Conservation (phyloP, 2,888 invertebrate genomes). For the Troilus luridus region DNA sequence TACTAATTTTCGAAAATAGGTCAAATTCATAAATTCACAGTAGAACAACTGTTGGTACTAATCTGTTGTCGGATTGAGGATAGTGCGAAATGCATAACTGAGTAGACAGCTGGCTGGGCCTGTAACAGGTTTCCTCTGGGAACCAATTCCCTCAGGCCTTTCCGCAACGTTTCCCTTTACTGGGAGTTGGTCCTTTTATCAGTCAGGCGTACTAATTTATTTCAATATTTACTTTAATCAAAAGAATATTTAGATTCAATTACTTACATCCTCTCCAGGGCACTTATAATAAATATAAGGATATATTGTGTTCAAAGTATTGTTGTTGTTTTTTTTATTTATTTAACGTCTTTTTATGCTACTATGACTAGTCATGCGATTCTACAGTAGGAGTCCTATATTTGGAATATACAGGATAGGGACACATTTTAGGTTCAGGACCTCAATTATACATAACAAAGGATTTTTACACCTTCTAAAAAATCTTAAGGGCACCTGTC, state of each 20-base stretch:
- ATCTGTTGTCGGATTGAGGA: not conserved
- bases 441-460: too few species aligned
- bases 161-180: not conserved
- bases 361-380: too few species aligned
- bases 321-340: too few species aligned
- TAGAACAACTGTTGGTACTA: not conserved
- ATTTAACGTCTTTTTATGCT: too few species aligned
- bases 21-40: not conserved
- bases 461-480: too few species aligned
- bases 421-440: too few species aligned
- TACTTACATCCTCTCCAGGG: not conserved
- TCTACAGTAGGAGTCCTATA: too few species aligned
- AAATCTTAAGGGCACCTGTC: too few species aligned
- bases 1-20: not conserved
- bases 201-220: not conserved
- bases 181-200: not conserved
- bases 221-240: not conserved
- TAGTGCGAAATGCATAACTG: slow-evolving; percentile 24
- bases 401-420: too few species aligned
- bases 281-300: too few species aligned
- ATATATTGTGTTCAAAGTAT: too few species aligned
- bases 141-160: not conserved
- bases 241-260: not conserved
- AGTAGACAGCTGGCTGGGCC: not conserved
- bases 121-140: not conserved